phyloP scores from a whole-genome alignment of 2,888 invertebrate genomes.

The Anaspis maculata region DNA sequence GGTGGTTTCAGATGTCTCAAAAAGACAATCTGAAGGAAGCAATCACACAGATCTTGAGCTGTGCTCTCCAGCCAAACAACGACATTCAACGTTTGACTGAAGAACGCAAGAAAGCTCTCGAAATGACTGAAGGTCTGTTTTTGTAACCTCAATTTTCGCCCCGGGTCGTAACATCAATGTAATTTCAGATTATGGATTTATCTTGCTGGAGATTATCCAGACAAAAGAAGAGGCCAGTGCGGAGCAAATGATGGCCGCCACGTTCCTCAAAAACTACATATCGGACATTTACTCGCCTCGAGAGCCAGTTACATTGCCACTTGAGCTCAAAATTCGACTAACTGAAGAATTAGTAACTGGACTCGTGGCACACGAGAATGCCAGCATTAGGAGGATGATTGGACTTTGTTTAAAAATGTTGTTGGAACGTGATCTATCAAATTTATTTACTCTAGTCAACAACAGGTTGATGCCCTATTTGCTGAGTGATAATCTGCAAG shows the following conservation, averaged over 20 bases:
- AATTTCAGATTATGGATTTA: constrained; percentile 22
- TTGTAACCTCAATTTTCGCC: constrained; percentile 19
- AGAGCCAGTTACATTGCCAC: constrained; percentile 8
- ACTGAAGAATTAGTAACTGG: constrained; percentile 14
- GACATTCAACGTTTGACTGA: constrained; percentile 25
- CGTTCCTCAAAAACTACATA: constrained; percentile 23
- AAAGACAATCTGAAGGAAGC: constrained; percentile 25
- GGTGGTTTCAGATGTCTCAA: constrained; percentile 12
- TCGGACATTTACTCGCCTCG: constrained; percentile 9
- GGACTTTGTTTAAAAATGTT: constrained; percentile 7
- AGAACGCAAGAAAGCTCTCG: constrained; percentile 27
- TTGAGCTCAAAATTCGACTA: constrained; percentile 7
- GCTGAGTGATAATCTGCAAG: constrained; percentile 13
- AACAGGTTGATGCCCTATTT: constrained; percentile 17
- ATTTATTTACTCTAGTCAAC: constrained; percentile 9
- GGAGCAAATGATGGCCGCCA: constrained; percentile 21
- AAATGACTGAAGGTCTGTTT: constrained; percentile 28
- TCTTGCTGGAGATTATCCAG: constrained; percentile 20
- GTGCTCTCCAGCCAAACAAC: constrained; percentile 26
- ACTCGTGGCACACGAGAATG: constrained; percentile 6
- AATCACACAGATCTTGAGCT: constrained; percentile 25
- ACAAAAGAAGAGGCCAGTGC: constrained; percentile 16
- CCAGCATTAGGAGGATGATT: constrained; percentile 9
- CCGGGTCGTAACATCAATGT: too few relatives aligned
- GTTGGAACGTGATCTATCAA: constrained; percentile 9